Conservation (phyloP, 2,113 vertebrate species). For the Tor tambroides region DNA sequence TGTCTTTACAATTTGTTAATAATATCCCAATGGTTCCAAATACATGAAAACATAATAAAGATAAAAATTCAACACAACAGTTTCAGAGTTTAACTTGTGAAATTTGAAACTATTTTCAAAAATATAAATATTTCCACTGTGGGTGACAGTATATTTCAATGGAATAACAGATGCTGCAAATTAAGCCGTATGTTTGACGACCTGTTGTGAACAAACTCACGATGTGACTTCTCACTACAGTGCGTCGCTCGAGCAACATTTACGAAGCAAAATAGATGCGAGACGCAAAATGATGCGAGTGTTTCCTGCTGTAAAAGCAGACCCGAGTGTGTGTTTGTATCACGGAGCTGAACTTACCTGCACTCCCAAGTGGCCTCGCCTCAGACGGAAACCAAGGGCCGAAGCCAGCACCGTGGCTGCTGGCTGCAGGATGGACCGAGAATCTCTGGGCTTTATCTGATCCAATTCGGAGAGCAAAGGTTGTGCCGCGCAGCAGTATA, state of each 20-base stretch:
- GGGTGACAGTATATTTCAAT: not conserved
- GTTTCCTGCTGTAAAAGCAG: not conserved
- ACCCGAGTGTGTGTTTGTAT: not conserved
- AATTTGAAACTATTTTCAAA: too few relatives aligned
- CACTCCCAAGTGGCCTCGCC: constrained; percentile 73
- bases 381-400: constrained; percentile 76
- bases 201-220: not conserved
- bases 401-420: constrained; percentile 70
- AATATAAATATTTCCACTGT: too few relatives aligned
- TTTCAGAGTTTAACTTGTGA: not conserved
- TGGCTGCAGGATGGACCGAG: constrained; percentile 43
- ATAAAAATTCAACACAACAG: not conserved
- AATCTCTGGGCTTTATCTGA: constrained; percentile 27
- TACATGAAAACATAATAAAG: not conserved
- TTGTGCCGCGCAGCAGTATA: constrained; percentile 27
- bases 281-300: not conserved
- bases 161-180: not conserved
- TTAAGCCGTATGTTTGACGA: not conserved
- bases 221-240: not conserved
- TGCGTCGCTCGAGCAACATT: not conserved
- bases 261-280: not conserved
- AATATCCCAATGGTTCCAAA: too few relatives aligned
- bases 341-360: constrained; percentile 65
- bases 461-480: constrained; percentile 45
- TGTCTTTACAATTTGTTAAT: not conserved